Percentiles rank a stretch among this genome's conserved stretches.
Conservation (phyloP, 2,888 invertebrate species). For the Mesorhabditis spiculigera region DNA sequence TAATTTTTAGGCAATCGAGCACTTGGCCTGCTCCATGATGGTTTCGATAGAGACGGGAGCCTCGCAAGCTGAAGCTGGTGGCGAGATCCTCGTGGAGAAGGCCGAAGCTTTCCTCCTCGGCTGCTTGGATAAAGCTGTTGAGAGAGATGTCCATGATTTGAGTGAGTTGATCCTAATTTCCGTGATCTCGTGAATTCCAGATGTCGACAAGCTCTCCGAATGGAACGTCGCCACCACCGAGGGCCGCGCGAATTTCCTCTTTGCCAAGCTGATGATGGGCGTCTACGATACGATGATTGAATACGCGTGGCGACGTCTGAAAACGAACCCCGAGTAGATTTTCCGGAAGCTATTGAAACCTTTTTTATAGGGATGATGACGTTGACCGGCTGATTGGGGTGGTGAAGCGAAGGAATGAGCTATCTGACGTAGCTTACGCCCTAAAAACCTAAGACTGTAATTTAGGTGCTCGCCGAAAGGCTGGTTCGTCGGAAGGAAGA, state of each 20-base stretch:
- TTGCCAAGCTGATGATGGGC: background rate
- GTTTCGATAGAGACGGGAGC: background rate
- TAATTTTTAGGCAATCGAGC: background rate
- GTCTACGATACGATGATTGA: constrained; percentile 2
- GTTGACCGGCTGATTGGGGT: background rate
- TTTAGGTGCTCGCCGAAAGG: background rate
- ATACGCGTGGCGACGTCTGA: background rate
- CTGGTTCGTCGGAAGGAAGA: background rate
- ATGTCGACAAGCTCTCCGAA: background rate
- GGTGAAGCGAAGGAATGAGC: background rate
- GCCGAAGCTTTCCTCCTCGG: background rate
- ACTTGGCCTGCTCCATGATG: background rate
- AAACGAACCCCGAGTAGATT: background rate
- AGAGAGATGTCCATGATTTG: constrained; percentile 1
- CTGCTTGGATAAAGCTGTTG: background rate
- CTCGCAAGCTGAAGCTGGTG: background rate
- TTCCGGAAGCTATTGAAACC: too few relatives aligned
- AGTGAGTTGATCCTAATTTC: background rate
- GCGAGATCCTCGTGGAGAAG: background rate
- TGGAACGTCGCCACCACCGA: background rate
- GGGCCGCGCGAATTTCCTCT: background rate
- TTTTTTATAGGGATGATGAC: too few relatives aligned
- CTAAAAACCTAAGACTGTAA: background rate
- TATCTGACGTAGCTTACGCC: background rate
- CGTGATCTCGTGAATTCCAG: background rate